Evolutionary conservation across 2,797 vertebrate genomes (phyloP), one percentile per base, ranked within the genome.

Genomic region (Rhinophrynus dorsalis): DNA sequence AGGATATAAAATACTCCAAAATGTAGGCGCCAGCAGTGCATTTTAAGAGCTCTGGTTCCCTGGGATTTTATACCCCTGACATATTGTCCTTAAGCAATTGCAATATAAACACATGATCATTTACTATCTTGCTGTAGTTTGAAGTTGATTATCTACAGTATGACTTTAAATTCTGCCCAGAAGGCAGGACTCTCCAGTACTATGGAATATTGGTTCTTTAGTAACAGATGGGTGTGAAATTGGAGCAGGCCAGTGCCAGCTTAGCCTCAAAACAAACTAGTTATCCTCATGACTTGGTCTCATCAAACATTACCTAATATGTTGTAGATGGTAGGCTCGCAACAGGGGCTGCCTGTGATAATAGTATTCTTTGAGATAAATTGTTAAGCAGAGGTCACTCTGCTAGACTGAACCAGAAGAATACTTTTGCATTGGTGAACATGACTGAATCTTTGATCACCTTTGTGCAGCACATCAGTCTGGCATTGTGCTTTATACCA

Each of bases 401-500:
- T 87, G 84, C 75, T 74, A 80, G 92, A 91, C 90, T 93, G 94
- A 96, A 88, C 89, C 86, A 55, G 78, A 82, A 89, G 86, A 94
- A 95, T 92, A 88, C 86, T 88, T 87, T 88, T 88, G 82, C 82
- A 74, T 82, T 90, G 88, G 81, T 84, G 91, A 92, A 91, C 91
- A 89, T 91, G 84, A 88, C 85, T 75, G 80, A 82, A 80, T 84
- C 96, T 98, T 98, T 98, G 96, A 99, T 98, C 97, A 98, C 84
- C 87, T 85, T 91, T 86, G 84, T 91, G 89, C 82, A 82, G 83
- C 91, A 93, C 95, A 98, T 98, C 94, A 94, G 91, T 92, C 92
- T 98, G 97, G 94, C 95, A 84, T 94, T 91, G 86, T 89, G 92
- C 93, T 94, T 95, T 96, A 95, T 95, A 94, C 89, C 92, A 96